Conservation (phyloP, 2,113 vertebrate species). For the Psilopsiagon aurifrons region DNA sequence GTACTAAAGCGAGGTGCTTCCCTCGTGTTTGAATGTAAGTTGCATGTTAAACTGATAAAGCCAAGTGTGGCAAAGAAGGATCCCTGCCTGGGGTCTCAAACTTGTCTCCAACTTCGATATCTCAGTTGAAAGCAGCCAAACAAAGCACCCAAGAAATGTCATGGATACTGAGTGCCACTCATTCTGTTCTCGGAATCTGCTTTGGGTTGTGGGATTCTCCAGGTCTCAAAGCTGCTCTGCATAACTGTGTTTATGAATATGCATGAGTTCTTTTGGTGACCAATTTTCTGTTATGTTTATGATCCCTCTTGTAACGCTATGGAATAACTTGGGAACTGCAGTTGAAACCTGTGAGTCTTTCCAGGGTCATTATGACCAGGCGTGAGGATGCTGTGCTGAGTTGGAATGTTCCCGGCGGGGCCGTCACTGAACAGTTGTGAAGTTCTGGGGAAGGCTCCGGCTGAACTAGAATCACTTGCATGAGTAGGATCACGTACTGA, state of each 20-base stretch:
- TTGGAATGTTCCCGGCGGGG: accelerated
- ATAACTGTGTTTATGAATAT: background rate
- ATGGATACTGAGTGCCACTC: background rate
- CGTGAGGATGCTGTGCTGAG: accelerated
- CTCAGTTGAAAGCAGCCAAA: background rate
- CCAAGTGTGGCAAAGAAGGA: background rate
- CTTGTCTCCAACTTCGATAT: accelerated
- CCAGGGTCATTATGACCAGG: background rate
- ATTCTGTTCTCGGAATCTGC: accelerated
- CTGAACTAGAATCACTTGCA: background rate
- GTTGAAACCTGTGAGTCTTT: background rate
- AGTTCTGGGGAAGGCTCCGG: background rate
- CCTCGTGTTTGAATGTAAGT: background rate
- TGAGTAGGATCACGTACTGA: accelerated
- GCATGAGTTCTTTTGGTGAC: background rate
- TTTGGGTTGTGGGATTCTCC: background rate
- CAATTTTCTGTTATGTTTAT: accelerated
- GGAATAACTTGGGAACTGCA: background rate
- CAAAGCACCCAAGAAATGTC: background rate
- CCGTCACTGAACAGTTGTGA: accelerated
- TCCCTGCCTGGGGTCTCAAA: background rate
- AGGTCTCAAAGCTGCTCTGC: background rate
- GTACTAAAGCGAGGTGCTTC: background rate
- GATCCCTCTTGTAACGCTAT: accelerated
- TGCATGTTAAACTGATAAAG: background rate